Base-by-base conservation (phyloP, 2,113 vertebrate genomes). In the Brachypodius melanocephalos region DNA sequence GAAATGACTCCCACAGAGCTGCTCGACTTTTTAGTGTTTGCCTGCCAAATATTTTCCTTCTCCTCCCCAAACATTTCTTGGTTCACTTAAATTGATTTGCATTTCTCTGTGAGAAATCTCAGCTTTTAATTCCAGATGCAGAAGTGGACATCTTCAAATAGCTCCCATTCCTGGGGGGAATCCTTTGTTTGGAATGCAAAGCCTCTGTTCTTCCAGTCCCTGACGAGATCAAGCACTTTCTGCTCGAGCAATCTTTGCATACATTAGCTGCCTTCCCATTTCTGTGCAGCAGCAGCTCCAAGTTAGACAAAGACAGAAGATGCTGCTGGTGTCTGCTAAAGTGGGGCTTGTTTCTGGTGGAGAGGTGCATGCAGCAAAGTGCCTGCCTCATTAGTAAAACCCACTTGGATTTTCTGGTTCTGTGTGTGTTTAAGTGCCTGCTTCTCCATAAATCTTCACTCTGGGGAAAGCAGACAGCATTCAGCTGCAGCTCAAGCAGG, bases 51-150 rank as follows among this genome's bases (percentile, higher is more conserved):
- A 73, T 82, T 96, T 95, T 66, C 59, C 62, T 79, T 89, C 65
- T 71, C 67, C 43, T 95, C 61, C 82, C 75, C 48, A 90, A 84
- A 76, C 77, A 66, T 90, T 86, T 90, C 85, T 68, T 81, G 54
- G 68, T 90, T 95, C 0, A 3, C 82, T 88, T 89, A 74, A 74
- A 91, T 57, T 88, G 75, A 90, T 95, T 80, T 88, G 85, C 88
- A 80, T 96, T 96, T 96, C 93, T 94, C 85, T 81, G 79, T 66
- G 95, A 95, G 94, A 95, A 96, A 88, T 88, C 88, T 88, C 85
- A 48, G 78, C 79, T 91, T 93, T 82, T 85, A 58, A 78, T 93
- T 88, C 63, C 88, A 90, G 78, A 38, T 66, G 81, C 71, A 96
- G 66, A 82, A 85, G 61, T 74, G 89, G 85, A 90, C 65, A 45